These are phyloP conservation scores for Tragelaphus imberbis DNA, from an alignment of 2,113 vertebrate species.

Conservation along the genomic window DNA sequence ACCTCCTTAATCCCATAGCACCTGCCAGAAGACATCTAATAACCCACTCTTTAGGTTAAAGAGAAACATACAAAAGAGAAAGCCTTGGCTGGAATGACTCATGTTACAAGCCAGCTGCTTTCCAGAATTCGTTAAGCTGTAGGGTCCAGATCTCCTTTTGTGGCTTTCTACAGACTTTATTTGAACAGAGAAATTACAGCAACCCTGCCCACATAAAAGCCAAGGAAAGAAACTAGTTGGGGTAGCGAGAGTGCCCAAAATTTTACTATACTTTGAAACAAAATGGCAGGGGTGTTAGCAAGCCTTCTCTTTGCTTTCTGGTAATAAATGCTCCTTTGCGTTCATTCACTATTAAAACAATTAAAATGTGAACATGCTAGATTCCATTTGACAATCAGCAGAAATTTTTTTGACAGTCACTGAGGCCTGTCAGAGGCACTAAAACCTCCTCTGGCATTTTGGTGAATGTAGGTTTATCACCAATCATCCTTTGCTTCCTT, in stretches of 20 bases:
- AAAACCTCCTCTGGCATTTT: not conserved
- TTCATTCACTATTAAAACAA: not conserved
- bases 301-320: not conserved
- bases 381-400: not conserved
- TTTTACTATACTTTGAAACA: not conserved
- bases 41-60: conserved; percentile 70
- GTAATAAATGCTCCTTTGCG: not conserved
- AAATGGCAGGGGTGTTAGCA: not conserved
- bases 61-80: conserved; percentile 57
- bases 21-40: conserved; percentile 80
- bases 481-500: not conserved
- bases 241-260: not conserved
- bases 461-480: no score
- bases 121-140: conserved; percentile 64
- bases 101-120: conserved; percentile 81
- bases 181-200: conserved; percentile 68
- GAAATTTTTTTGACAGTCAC: not conserved
- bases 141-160: conserved; percentile 61
- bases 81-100: conserved; percentile 60
- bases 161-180: conserved; percentile 66
- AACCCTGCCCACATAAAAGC: conserved; percentile 52
- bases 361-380: not conserved
- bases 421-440: not conserved
- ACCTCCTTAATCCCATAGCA: conserved; percentile 76
- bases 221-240: conserved; percentile 35